A percentile compares a stretch with the other conserved stretches of the same genome.
These are phyloP conservation scores for Tragelaphus imberbis DNA, from an alignment of 2,113 vertebrate genomes.

Conservation along the genomic window DNA sequence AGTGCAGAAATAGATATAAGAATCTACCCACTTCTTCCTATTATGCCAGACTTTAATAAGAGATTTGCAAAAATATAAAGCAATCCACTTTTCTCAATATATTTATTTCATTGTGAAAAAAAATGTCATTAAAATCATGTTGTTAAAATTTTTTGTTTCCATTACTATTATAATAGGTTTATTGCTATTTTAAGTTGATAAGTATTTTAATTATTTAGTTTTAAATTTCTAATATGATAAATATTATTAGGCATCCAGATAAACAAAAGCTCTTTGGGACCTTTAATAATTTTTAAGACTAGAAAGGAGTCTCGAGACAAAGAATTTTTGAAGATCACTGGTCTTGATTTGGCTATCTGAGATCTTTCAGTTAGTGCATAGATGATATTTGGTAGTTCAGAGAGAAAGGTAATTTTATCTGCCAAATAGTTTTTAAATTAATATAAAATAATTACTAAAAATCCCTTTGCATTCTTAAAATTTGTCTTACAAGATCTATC, in stretches of 20 bases:
- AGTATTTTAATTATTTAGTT: not conserved
- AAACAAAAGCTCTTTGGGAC: not conserved
- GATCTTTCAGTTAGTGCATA: not conserved
- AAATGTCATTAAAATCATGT: not conserved
- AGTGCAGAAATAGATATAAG: not conserved
- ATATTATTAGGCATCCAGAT: not conserved
- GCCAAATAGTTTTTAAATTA: not conserved
- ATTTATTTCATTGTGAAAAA: not conserved
- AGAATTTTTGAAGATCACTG: not conserved
- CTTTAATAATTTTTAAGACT: not conserved
- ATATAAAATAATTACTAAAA: slow-evolving; percentile 1
- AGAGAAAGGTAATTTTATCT: not conserved
- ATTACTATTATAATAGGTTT: not conserved
- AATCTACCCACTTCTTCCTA: not conserved
- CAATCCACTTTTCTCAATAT: not conserved
- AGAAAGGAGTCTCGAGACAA: not conserved
- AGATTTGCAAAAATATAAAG: not conserved
- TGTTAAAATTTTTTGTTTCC: not conserved
- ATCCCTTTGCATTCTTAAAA: not conserved
- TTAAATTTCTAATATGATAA: not conserved
- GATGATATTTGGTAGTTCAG: slow-evolving; percentile 18
- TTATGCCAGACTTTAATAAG: not conserved
- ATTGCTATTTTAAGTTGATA: slow-evolving; percentile 4
- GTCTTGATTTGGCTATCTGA: not conserved
- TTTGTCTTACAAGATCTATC: not conserved